These are phyloP conservation scores for Telmatochromis brichardi DNA, from an alignment of 2,113 vertebrate species.

Conservation along the genomic window DNA sequence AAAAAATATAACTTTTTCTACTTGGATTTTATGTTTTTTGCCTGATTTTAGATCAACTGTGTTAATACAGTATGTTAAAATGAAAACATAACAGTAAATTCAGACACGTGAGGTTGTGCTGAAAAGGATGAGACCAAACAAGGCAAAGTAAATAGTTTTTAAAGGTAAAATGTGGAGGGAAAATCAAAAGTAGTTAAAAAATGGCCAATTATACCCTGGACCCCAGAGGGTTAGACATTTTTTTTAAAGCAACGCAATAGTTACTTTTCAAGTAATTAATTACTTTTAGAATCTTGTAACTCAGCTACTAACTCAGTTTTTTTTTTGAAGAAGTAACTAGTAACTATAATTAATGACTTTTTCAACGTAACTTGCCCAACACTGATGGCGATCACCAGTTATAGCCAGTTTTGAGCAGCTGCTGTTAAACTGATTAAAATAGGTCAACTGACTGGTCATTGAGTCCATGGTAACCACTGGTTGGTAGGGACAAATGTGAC, in stretches of 20 bases:
- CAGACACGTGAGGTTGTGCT: neutral
- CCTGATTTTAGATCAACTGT: fast-evolving
- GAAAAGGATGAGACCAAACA: fast-evolving
- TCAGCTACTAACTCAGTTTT: neutral
- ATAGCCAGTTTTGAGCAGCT: neutral
- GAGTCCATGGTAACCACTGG: fast-evolving
- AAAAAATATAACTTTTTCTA: neutral
- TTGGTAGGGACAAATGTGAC: neutral
- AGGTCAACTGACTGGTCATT: neutral
- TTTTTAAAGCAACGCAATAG: fast-evolving
- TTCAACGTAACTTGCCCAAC: fast-evolving
- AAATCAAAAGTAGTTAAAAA: neutral
- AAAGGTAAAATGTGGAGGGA: fast-evolving
- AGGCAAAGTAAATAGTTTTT: fast-evolving
- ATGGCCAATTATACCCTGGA: neutral
- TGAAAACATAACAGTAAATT: neutral
- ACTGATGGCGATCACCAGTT: neutral
- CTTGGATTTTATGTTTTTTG: fast-evolving
- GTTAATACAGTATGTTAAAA: fast-evolving
- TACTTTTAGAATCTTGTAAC: neutral
- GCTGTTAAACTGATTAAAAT: neutral
- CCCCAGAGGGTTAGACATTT: neutral
- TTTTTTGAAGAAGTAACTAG: neutral
- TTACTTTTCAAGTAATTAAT: neutral
- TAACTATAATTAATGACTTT: neutral